Evolutionary conservation across 2,113 vertebrate genomes (phyloP).

Genomic region (Psettodes erumei): DNA sequence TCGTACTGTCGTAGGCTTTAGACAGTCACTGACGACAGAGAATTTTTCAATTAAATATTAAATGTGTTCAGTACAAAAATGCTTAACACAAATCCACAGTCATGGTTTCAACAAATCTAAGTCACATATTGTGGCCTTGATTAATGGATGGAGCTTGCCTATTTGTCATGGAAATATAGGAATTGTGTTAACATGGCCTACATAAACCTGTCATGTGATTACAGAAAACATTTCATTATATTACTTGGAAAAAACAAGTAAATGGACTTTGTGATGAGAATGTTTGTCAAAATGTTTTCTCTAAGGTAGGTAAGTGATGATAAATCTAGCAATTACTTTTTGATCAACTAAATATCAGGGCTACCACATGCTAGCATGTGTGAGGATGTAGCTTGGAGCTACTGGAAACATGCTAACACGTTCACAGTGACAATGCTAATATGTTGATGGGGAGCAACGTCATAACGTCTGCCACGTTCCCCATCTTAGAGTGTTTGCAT

Average conservation of each 20-base stretch:
- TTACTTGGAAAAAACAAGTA: neutral
- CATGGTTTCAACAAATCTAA: neutral
- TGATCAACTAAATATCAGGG: neutral
- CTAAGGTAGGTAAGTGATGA: no score
- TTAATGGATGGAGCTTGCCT: neutral
- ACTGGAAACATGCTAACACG: neutral
- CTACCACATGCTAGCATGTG: neutral
- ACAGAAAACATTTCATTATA: neutral
- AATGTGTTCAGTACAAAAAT: no score
- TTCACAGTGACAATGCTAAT: neutral
- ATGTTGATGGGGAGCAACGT: neutral
- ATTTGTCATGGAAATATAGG: neutral
- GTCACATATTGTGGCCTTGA: neutral
- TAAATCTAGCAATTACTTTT: no score
- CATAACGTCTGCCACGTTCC: neutral
- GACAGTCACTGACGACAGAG: neutral
- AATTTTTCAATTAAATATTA: neutral
- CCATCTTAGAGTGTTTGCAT: neutral
- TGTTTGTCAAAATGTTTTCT: neutral
- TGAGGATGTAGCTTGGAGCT: neutral
- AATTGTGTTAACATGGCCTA: neutral
- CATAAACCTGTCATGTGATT: constrained; percentile 3
- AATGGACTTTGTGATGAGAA: neutral
- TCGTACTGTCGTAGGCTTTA: neutral
- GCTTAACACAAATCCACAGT: neutral